Evolutionary conservation across 1,140 invertebrate genomes (phyloP).

Genomic region (Homarus americanus): DNA sequence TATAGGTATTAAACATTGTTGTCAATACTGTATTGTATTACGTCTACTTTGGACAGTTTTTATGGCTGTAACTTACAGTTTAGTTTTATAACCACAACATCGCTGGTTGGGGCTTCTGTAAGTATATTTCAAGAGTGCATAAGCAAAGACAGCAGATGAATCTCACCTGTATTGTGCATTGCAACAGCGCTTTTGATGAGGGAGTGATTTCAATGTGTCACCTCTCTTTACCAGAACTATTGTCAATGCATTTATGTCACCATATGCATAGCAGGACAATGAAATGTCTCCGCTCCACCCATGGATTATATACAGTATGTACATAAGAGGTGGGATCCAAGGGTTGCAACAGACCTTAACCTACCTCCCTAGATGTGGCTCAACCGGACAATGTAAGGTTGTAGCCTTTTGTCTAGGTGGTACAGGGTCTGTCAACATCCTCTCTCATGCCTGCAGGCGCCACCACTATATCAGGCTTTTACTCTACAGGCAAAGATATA

Average conservation of each 20-base stretch:
- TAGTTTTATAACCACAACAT: neutral
- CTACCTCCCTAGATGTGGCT: constrained; percentile 43
- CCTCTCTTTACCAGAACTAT: constrained; percentile 61
- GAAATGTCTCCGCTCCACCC: neutral
- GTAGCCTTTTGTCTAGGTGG: constrained; percentile 56
- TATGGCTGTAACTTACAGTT: neutral
- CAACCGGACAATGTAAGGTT: constrained; percentile 56
- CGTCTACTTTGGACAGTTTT: neutral
- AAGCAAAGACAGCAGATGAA: neutral
- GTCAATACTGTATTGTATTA: no score
- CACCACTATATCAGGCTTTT: neutral
- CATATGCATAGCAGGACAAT: constrained; percentile 2
- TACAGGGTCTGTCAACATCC: constrained; percentile 36
- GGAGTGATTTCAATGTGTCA: constrained; percentile 47
- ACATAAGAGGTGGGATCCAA: constrained; percentile 12
- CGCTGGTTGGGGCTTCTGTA: neutral
- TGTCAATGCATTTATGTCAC: constrained; percentile 51
- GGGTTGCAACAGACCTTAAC: neutral
- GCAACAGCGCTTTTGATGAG: constrained; percentile 59
- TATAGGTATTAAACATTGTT: no score
- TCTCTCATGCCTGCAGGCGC: neutral
- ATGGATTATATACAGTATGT: constrained; percentile 5
- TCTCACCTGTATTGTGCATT: constrained; percentile 35
- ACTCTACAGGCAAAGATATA: neutral
- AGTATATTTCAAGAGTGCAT: neutral